These are phyloP conservation scores for Paradisaea rubra DNA, from an alignment of 2,113 vertebrate species.

Conservation along the genomic window DNA sequence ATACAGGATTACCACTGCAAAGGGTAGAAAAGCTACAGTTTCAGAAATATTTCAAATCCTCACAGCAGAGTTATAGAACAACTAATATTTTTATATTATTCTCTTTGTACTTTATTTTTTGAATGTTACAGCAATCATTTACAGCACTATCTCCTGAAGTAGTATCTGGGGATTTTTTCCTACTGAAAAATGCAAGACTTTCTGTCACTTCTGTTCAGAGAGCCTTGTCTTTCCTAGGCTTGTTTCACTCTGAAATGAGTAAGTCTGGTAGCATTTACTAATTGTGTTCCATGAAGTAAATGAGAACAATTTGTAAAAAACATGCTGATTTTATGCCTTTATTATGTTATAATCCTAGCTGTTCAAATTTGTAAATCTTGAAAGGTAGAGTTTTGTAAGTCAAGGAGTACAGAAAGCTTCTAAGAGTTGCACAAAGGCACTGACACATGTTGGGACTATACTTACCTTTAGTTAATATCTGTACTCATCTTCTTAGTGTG, in stretches of 20 bases:
- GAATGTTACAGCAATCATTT: neutral
- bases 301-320: neutral
- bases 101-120: neutral
- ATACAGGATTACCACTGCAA: neutral
- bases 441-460: neutral
- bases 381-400: neutral
- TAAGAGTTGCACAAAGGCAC: neutral
- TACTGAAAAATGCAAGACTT: neutral
- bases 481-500: neutral
- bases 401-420: neutral
- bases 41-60: neutral
- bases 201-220: neutral
- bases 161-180: neutral
- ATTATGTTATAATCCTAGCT: neutral
- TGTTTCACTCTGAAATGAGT: neutral
- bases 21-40: neutral
- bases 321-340: neutral
- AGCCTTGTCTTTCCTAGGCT: neutral
- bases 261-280: neutral
- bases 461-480: neutral
- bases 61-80: neutral
- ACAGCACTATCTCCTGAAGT: neutral
- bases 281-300: neutral
- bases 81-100: neutral
- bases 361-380: neutral